These are phyloP conservation scores for Macrotus californicus DNA, from an alignment of 2,113 vertebrate species.

Conservation along the genomic window DNA sequence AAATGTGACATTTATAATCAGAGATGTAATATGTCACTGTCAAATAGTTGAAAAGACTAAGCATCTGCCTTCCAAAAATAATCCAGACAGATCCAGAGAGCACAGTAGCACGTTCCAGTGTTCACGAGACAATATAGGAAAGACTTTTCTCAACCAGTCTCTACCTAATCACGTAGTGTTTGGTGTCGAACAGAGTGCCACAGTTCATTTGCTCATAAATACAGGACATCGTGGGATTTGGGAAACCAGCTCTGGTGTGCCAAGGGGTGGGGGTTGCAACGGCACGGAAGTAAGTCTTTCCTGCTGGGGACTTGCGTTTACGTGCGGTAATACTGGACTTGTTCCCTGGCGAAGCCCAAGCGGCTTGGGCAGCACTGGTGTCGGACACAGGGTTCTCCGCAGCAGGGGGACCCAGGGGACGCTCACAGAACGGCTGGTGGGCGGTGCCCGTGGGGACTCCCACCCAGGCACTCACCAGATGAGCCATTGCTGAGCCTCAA, in stretches of 20 bases:
- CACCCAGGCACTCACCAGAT: not conserved
- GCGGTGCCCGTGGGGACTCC: not conserved
- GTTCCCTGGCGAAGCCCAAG: not conserved
- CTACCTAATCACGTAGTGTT: not conserved
- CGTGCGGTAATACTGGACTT: not conserved
- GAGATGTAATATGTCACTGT: not conserved
- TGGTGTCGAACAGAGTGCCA: not conserved
- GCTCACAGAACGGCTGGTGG: no score
- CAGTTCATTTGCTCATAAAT: not conserved
- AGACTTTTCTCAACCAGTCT: not conserved
- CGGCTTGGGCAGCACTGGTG: not conserved
- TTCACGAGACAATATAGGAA: not conserved
- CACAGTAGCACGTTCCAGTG: not conserved
- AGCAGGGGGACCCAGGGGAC: not conserved
- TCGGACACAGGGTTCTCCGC: not conserved
- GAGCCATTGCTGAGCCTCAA: not conserved
- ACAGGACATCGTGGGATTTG: not conserved
- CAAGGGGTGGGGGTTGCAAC: not conserved
- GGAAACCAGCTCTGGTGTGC: not conserved
- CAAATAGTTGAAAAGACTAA: not conserved
- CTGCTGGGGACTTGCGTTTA: not conserved
- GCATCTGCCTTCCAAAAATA: not conserved
- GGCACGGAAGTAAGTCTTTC: not conserved
- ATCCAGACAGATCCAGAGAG: not conserved
- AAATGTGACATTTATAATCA: not conserved